These are phyloP conservation scores for Passer montanus DNA, from an alignment of 2,113 vertebrate genomes.

Conservation along the genomic window DNA sequence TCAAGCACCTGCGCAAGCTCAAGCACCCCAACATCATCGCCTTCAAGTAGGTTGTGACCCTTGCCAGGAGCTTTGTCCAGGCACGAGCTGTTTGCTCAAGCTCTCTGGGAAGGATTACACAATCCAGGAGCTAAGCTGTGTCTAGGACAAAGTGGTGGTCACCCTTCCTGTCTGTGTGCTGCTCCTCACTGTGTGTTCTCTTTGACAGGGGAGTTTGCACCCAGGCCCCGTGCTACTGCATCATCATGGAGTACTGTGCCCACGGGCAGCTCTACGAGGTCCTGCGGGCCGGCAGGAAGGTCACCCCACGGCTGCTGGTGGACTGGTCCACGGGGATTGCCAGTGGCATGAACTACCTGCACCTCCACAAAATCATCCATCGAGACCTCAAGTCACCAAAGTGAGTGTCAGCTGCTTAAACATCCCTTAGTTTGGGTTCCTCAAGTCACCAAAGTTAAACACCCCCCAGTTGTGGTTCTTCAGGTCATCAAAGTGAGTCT, in stretches of 20 bases:
- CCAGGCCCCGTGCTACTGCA: conserved; percentile 96
- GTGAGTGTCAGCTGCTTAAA: conserved; percentile 63
- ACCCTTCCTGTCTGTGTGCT: neutral
- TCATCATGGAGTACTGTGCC: conserved; percentile 99
- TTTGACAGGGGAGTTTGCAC: conserved; percentile 91
- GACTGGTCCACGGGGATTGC: conserved; percentile 98
- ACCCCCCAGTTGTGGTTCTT: neutral
- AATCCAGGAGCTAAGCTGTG: neutral
- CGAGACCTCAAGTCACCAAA: conserved; percentile 99
- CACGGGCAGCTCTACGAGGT: conserved; percentile 98
- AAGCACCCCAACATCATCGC: conserved; percentile 99
- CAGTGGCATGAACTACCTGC: conserved; percentile 98
- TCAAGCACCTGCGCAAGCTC: conserved; percentile 94
- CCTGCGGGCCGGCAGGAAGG: conserved; percentile 88
- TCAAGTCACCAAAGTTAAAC: neutral
- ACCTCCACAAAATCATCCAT: conserved; percentile 99
- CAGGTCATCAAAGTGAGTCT: neutral
- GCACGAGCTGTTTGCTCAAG: accelerated
- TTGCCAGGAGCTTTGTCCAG: neutral
- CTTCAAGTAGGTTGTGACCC: conserved; percentile 86
- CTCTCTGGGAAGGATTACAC: neutral
- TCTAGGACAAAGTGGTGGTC: neutral
- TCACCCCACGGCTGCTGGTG: conserved; percentile 90
- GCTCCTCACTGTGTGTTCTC: neutral
- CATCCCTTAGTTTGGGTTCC: neutral